Base-by-base conservation (phyloP, 2,888 invertebrate species). In the Choristoneura rosaceana region DNA sequence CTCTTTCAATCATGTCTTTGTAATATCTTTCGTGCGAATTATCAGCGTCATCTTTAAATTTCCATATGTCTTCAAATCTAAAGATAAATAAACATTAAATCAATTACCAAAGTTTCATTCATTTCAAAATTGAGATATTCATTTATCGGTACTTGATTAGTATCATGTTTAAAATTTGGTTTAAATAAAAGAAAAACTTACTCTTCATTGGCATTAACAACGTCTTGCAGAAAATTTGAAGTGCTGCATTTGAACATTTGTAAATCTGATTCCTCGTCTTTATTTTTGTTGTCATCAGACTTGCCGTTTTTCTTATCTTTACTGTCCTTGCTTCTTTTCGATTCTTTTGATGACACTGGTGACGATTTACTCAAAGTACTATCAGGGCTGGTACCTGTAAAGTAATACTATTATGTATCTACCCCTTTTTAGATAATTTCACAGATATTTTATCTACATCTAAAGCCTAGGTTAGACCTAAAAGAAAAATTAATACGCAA, bases 61-160 rank as follows among this genome's bases (percentile, higher is more conserved):
- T 96, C 99, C 99, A 99, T 34, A 96, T 95, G 75, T 97, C 98
- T 85, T 97, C 96, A 83, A 96, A 96, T 80, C 96, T 95, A 38
- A 38, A 38, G 4, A 34, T 25, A 81, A 75, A 67, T 60, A 43
- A 52, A 5, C 25, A 25, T 25, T 25, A 25, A 4, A 25, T 25
- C 38, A 7, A 7, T 38, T 7, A 3, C 4, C 0, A 38, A 38
- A 4, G 34, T 34, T 3, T 34, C 4, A 7, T 38, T 34, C 7
- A 34, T 34, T 38, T 7, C 38, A 38, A 38, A 38, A 4, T 5
- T 4, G 38, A 38, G 38, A 38, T 5, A 38, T 43, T 43, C 1
- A 43, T 43, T 43, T 43, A 43, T 12, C 9, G 9, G 43, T 10
- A 43, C 9, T 43, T 43, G 9, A 9, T 38, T 7, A 38, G 5